These are phyloP conservation scores for Orthosia incerta DNA, from an alignment of 2,888 invertebrate genomes.

Conservation along the genomic window DNA sequence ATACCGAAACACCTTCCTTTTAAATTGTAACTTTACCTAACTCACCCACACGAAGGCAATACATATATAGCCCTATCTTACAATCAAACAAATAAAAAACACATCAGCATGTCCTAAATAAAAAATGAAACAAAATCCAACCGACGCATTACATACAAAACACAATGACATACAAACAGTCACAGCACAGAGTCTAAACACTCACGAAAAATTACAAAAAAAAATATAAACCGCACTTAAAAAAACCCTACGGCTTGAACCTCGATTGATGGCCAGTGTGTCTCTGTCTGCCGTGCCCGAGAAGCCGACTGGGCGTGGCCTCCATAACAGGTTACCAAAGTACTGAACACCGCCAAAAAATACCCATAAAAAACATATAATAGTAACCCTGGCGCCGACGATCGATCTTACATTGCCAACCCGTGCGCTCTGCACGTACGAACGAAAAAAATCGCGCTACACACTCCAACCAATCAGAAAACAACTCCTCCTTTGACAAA, in stretches of 20 bases:
- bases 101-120: conserved; percentile 9
- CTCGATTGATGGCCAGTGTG: conserved; percentile 85
- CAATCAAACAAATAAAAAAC: conserved; percentile 17
- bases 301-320: conserved; percentile 86
- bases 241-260: conserved; percentile 83
- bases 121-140: conserved; percentile 8
- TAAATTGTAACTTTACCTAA: not conserved
- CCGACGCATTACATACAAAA: conserved; percentile 44
- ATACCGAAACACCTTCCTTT: not conserved
- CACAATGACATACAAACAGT: conserved; percentile 67
- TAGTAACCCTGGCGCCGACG: conserved; percentile 87
- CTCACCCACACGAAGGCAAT: not conserved
- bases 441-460: conserved; percentile 86
- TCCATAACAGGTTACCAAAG: conserved; percentile 89
- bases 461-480: conserved; percentile 77
- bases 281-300: conserved; percentile 82
- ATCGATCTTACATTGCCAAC: conserved; percentile 89
- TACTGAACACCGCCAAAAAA: conserved; percentile 88
- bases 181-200: conserved; percentile 83
- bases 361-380: conserved; percentile 91
- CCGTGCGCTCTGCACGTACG: conserved; percentile 84
- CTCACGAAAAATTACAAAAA: conserved; percentile 78
- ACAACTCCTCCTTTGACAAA: conserved; percentile 75
- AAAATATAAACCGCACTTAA: conserved; percentile 84
- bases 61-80: not conserved